These are phyloP conservation scores for Linepithema humile DNA, from an alignment of 1,140 invertebrate genomes.

Conservation along the genomic window DNA sequence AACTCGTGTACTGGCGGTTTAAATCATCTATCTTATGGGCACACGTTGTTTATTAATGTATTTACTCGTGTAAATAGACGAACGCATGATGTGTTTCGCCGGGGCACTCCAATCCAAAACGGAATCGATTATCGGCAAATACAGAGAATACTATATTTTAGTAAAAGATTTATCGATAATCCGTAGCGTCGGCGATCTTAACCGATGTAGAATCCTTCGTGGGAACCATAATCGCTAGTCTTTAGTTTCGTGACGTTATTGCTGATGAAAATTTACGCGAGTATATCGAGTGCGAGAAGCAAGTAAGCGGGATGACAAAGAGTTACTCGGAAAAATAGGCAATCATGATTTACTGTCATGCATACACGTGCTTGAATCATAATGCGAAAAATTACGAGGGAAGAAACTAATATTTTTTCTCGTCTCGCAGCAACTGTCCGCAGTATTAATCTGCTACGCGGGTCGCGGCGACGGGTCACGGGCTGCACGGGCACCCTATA, in stretches of 20 bases:
- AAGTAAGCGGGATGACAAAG: constrained; percentile 42
- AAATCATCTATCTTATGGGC: constrained; percentile 75
- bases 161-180: constrained; percentile 70
- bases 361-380: constrained; percentile 49
- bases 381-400: constrained; percentile 67
- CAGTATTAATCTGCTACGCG: constrained; percentile 54
- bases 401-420: not conserved
- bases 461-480: constrained; percentile 69
- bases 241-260: constrained; percentile 64
- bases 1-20: constrained; percentile 71
- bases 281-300: constrained; percentile 42
- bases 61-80: constrained; percentile 68
- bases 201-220: constrained; percentile 61
- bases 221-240: constrained; percentile 78
- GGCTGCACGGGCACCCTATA: constrained; percentile 61
- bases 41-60: constrained; percentile 78
- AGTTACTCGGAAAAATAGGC: constrained; percentile 26
- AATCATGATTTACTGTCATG: too few species aligned
- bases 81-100: constrained; percentile 74
- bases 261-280: constrained; percentile 25
- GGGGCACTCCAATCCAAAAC: not conserved
- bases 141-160: constrained; percentile 71
- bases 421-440: too few species aligned
- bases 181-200: constrained; percentile 51
- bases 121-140: constrained; percentile 54